These are phyloP conservation scores for Plotosus lineatus DNA, from an alignment of 2,113 vertebrate species.

Conservation along the genomic window DNA sequence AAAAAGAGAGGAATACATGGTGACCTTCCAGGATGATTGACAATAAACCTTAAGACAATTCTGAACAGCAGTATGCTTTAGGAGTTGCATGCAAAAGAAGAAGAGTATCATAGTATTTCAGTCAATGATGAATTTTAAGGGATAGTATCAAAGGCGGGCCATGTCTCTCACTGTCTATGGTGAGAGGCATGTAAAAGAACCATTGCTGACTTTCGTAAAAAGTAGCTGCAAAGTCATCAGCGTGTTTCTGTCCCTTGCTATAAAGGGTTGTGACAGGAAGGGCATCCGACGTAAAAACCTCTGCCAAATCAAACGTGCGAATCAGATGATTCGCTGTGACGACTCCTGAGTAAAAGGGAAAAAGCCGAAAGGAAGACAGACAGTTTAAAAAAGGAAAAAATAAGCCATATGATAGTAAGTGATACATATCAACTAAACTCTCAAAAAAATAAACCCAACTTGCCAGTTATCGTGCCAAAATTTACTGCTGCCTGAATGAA, in stretches of 20 bases:
- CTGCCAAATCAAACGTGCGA: too few species aligned
- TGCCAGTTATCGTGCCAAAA: conserved; percentile 34
- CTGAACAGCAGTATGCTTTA: conserved; percentile 23
- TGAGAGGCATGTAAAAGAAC: too few species aligned
- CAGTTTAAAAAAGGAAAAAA: conserved; percentile 25
- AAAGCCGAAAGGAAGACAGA: too few species aligned
- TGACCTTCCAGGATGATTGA: conserved; percentile 46
- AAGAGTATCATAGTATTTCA: conserved; percentile 43
- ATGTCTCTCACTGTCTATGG: too few species aligned
- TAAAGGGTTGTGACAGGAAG: too few species aligned
- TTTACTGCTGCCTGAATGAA: conserved; percentile 33
- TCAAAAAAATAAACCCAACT: conserved; percentile 39
- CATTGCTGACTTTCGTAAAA: too few species aligned
- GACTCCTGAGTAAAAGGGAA: too few species aligned
- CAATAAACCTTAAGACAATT: conserved; percentile 50
- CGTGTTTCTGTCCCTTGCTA: too few species aligned
- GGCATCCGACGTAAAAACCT: too few species aligned
- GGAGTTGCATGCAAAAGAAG: conserved; percentile 1
- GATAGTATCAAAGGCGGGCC: conserved; percentile 14
- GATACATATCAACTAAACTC: conserved; percentile 44
- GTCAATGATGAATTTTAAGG: conserved; percentile 32
- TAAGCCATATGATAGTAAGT: conserved; percentile 38
- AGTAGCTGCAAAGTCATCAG: too few species aligned
- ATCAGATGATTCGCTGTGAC: too few species aligned
- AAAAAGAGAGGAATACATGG: conserved; percentile 43